Evolutionary conservation across 2,113 vertebrate genomes (phyloP).

Genomic region (Barbus barbus): DNA sequence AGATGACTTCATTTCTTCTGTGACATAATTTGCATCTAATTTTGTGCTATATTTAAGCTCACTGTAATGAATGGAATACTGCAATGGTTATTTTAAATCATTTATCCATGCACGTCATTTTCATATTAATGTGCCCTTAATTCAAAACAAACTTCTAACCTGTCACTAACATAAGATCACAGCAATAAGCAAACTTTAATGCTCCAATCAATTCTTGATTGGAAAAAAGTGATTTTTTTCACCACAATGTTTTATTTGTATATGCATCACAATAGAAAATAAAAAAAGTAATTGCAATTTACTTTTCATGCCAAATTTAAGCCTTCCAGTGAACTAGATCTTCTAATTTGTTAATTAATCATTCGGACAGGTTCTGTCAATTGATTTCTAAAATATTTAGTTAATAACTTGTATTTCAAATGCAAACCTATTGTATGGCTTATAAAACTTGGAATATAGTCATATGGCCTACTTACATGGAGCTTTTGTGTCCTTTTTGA

Average conservation of each 20-base stretch:
- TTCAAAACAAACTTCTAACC: neutral
- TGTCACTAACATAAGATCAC: neutral
- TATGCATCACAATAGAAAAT: neutral
- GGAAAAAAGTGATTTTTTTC: neutral
- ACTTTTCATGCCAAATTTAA: neutral
- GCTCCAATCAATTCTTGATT: neutral
- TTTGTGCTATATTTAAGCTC: no score
- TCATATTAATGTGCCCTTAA: no score
- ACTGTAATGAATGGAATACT: no score
- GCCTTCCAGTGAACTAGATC: neutral
- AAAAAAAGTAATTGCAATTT: neutral
- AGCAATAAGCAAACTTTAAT: neutral
- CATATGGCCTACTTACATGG: neutral
- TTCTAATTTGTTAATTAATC: neutral
- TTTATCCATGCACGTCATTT: no score
- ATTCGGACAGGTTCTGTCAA: neutral
- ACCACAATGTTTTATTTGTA: neutral
- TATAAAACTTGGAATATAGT: neutral
- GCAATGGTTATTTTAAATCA: no score
- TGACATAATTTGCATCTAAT: no score
- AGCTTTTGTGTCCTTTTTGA: neutral
- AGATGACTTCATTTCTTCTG: neutral
- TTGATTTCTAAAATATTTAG: neutral
- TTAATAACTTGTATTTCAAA: no score
- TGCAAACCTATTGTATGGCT: neutral